Conservation (phyloP, 2,797 vertebrate species). For the Esox masquinongy region DNA sequence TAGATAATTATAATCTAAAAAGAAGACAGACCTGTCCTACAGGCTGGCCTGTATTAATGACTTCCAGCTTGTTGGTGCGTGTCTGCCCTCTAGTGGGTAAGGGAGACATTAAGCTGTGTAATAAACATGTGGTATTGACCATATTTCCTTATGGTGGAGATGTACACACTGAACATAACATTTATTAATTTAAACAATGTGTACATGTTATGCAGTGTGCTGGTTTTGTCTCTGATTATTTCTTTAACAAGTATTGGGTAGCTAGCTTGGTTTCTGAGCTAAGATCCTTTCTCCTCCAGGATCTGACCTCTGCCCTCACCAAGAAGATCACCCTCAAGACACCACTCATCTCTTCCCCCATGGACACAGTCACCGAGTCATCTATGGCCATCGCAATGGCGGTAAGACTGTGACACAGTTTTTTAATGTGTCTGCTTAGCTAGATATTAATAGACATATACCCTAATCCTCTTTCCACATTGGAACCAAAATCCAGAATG, state of each 20-base stretch:
- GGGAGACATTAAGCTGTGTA: not conserved
- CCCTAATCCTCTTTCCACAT: not conserved
- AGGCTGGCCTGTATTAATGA: too few species aligned
- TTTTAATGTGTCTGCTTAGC: not conserved
- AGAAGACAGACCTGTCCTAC: too few species aligned
- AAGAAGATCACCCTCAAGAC: constrained; percentile 92
- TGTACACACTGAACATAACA: not conserved
- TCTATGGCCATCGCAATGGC: constrained; percentile 97
- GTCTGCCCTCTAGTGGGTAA: constrained; percentile 57
- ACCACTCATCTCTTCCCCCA: constrained; percentile 91
- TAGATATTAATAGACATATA: not conserved
- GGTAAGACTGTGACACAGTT: constrained; percentile 67
- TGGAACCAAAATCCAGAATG: too few species aligned
- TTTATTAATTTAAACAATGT: not conserved
- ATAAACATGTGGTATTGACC: not conserved
- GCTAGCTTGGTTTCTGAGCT: not conserved
- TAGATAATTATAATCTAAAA: too few species aligned
- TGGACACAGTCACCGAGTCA: constrained; percentile 93
- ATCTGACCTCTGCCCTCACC: constrained; percentile 90
- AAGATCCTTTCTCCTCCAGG: constrained; percentile 63
- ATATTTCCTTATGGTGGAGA: not conserved
- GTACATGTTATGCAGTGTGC: not conserved
- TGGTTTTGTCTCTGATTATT: not conserved
- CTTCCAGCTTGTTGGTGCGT: not conserved
- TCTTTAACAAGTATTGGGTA: not conserved